These are phyloP conservation scores for Lagopus muta DNA, from an alignment of 2,113 vertebrate genomes.

Conservation along the genomic window DNA sequence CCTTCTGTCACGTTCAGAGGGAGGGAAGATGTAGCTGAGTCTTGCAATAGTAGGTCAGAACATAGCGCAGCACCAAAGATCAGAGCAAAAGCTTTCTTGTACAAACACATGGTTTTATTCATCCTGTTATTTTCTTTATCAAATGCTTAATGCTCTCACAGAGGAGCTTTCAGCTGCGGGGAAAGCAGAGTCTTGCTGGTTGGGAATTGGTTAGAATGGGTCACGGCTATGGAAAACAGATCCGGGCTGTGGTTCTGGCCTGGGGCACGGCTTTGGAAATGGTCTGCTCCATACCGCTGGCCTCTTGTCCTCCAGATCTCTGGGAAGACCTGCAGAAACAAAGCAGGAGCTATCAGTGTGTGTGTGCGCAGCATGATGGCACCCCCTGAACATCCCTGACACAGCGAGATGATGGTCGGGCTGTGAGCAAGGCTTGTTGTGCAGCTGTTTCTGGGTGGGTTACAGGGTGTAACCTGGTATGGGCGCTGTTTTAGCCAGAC, in stretches of 20 bases:
- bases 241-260: not conserved
- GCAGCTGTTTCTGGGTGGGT: not conserved
- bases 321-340: not conserved
- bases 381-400: not conserved
- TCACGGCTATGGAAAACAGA: not conserved
- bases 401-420: not conserved
- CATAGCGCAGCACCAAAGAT: constrained; percentile 52
- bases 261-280: not conserved
- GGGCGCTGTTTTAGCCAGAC: not conserved
- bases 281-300: not conserved
- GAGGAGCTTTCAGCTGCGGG: constrained; percentile 13
- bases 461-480: not conserved
- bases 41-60: constrained; percentile 72
- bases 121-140: constrained; percentile 58
- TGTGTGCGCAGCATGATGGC: not conserved
- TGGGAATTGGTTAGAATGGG: not conserved
- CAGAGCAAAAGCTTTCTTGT: constrained; percentile 61
- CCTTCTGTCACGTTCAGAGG: constrained; percentile 63
- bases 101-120: constrained; percentile 50
- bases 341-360: not conserved
- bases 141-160: constrained; percentile 6
- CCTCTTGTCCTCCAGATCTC: not conserved
- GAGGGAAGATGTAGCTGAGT: constrained; percentile 58
- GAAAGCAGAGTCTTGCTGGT: not conserved
- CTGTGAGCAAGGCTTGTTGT: not conserved